phyloP scores from a whole-genome alignment of 2,113 vertebrate species.

The Otis tarda region DNA sequence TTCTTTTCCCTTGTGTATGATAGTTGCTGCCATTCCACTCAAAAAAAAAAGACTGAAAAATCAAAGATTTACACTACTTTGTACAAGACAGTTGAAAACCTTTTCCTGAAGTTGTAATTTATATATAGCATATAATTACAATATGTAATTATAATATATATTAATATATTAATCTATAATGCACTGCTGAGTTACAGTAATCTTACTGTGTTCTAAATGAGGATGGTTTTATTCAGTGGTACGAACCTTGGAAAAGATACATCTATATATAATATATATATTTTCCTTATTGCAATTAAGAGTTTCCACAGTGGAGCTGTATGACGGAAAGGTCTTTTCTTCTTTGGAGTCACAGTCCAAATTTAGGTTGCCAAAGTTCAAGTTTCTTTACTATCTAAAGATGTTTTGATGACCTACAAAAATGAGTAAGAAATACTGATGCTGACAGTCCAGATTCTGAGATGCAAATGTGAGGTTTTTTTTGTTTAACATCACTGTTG shows the following conservation, averaged over 20 bases:
- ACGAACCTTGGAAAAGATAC: background rate
- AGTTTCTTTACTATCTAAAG: background rate
- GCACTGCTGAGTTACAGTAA: background rate
- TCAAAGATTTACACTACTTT: background rate
- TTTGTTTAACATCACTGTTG: background rate
- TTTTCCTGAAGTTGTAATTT: background rate
- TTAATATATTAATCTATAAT: background rate
- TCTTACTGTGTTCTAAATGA: background rate
- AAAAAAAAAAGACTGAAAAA: background rate
- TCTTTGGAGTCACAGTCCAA: background rate
- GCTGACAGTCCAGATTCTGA: background rate
- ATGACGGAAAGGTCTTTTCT: background rate
- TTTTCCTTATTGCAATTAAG: background rate
- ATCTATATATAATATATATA: background rate
- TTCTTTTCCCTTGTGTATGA: background rate
- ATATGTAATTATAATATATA: too few relatives aligned
- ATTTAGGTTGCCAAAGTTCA: background rate
- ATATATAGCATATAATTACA: background rate
- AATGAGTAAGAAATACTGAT: background rate
- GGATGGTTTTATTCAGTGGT: background rate
- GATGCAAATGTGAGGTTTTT: background rate
- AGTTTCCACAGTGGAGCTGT: background rate
- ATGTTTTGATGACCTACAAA: background rate
- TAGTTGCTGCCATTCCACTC: background rate
- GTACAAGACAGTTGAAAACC: background rate